Evolutionary conservation across 2,888 invertebrate genomes (phyloP).

Genomic region (Serripes groenlandicus): DNA sequence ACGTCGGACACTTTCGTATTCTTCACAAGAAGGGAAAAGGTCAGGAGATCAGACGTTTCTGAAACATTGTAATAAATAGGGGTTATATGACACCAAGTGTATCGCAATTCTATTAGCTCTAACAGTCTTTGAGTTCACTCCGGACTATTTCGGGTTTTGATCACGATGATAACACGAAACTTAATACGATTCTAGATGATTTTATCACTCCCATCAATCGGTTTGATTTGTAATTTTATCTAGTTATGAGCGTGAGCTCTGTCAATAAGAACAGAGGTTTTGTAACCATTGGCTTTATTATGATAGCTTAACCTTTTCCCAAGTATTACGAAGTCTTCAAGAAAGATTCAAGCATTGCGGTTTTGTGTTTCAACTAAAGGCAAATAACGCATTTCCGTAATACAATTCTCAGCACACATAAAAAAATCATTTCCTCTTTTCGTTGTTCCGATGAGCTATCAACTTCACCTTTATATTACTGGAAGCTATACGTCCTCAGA

Average conservation of each 20-base stretch:
- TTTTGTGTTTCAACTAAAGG: too few species aligned
- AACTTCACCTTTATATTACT: too few species aligned
- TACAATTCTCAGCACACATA: too few species aligned
- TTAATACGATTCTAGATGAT: background rate
- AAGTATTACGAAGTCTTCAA: too few species aligned
- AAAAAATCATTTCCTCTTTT: too few species aligned
- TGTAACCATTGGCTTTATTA: background rate
- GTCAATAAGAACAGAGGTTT: background rate
- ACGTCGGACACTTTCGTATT: too few species aligned
- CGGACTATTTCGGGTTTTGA: background rate
- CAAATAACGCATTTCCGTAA: too few species aligned
- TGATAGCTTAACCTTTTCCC: background rate
- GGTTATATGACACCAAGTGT: background rate
- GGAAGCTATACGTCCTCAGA: too few species aligned
- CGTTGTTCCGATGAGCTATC: too few species aligned
- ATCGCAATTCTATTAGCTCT: background rate
- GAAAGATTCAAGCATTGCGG: too few species aligned
- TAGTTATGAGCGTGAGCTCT: slow-evolving; percentile 10
- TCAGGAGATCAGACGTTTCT: too few species aligned
- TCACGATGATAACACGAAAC: background rate
- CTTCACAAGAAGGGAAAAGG: too few species aligned
- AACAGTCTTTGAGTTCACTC: background rate
- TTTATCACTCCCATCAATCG: background rate
- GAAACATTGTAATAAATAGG: background rate
- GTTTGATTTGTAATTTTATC: slow-evolving; percentile 2